Percentiles rank a stretch among this genome's conserved stretches.
phyloP scores from a whole-genome alignment of 92 coral and sea anemone genomes.

The Montipora capitata region DNA sequence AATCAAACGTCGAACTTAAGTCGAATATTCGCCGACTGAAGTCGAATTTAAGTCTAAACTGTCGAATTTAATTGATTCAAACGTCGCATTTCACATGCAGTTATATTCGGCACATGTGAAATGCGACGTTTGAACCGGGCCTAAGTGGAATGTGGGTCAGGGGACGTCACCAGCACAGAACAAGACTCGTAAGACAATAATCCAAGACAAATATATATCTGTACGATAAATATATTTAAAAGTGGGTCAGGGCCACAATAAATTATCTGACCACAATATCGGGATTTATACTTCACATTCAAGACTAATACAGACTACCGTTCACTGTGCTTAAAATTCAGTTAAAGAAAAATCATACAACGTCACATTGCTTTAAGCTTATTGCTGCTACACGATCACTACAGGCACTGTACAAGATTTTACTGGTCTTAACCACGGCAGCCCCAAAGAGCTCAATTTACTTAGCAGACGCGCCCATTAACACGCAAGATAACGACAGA shows the following conservation, averaged over 20 bases:
- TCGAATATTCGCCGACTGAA: no score
- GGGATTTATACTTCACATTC: constrained; percentile 21
- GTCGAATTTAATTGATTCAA: no score
- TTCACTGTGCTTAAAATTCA: constrained; percentile 20
- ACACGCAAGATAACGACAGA: background rate
- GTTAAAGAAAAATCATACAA: constrained; percentile 29
- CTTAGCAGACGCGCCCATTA: background rate
- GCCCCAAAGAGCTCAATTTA: background rate
- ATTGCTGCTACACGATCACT: constrained; percentile 12
- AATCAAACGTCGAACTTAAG: no score
- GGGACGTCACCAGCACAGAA: background rate
- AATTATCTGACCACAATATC: constrained; percentile 55
- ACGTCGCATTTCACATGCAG: no score
- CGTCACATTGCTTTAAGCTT: constrained; percentile 25
- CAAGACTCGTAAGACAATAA: background rate
- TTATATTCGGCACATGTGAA: no score
- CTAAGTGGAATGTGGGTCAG: no score
- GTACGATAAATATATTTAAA: constrained; percentile 49
- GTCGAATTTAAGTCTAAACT: no score
- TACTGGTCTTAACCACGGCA: background rate
- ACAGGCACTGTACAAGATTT: constrained; percentile 29
- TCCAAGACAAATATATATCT: background rate
- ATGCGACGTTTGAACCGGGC: no score
- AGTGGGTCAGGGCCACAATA: constrained; percentile 51
- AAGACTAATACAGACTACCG: constrained; percentile 23